A percentile compares a stretch with the other conserved stretches of the same genome.
phyloP scores from a whole-genome alignment of 2,888 invertebrate genomes.

The Danaus chrysippus region DNA sequence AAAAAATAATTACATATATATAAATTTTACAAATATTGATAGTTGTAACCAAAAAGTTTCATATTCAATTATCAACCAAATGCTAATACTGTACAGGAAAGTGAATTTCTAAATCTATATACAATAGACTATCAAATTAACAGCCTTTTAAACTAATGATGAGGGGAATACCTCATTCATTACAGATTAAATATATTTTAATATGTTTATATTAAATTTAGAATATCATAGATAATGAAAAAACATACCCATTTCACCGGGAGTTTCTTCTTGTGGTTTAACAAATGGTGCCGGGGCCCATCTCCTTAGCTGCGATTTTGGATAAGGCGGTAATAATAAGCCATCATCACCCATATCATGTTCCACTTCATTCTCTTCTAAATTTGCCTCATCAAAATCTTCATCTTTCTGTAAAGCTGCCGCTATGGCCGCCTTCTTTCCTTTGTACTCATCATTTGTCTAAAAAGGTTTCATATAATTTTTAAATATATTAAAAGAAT shows the following conservation, averaged over 20 bases:
- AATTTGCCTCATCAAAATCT: slow-evolving; percentile 57
- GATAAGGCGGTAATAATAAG: slow-evolving; percentile 54
- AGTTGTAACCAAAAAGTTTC: too few relatives aligned
- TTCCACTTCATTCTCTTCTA: slow-evolving; percentile 60
- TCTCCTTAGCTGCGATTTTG: slow-evolving; percentile 74
- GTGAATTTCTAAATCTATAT: too few relatives aligned
- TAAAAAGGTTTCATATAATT: slow-evolving; percentile 3
- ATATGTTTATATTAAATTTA: neutral
- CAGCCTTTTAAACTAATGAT: too few relatives aligned
- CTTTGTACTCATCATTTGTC: slow-evolving; percentile 49
- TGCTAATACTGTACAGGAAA: too few relatives aligned
- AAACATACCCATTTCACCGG: slow-evolving; percentile 92
- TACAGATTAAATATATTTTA: neutral
- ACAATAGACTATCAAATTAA: too few relatives aligned
- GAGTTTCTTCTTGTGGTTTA: slow-evolving; percentile 81
- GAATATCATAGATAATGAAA: neutral
- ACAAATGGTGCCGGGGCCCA: slow-evolving; percentile 88
- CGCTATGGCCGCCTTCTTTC: slow-evolving; percentile 71
- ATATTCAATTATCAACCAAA: too few relatives aligned
- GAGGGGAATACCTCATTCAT: too few relatives aligned
- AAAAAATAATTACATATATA: too few relatives aligned
- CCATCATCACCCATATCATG: slow-evolving; percentile 59
- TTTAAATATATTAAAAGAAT: too few relatives aligned
- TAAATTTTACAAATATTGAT: too few relatives aligned
- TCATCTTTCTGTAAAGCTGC: slow-evolving; percentile 56